phyloP scores from a whole-genome alignment of 2,888 invertebrate genomes.

The Chrysolina americana region DNA sequence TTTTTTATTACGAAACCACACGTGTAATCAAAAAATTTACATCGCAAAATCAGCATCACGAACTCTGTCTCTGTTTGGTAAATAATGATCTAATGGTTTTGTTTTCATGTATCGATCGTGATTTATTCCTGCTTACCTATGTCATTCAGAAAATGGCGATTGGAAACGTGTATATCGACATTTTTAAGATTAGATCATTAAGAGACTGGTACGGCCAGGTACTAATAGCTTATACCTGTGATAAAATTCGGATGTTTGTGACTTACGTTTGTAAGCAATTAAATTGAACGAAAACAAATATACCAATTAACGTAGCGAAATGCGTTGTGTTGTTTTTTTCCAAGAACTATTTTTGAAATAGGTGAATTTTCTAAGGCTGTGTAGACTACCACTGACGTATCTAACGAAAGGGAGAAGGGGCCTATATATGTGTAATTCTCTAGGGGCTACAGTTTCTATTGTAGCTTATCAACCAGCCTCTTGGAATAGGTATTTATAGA shows the following conservation, averaged over 20 bases:
- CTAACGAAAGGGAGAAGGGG: no score
- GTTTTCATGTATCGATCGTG: not conserved
- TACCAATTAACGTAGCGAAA: not conserved
- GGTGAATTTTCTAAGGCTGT: no score
- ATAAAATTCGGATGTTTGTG: not conserved
- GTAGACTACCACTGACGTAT: no score
- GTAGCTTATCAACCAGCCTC: no score
- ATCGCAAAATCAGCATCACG: no score
- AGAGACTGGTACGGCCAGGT: slow-evolving; percentile 14
- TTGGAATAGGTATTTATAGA: no score
- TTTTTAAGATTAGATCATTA: not conserved
- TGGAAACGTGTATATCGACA: not conserved
- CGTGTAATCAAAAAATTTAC: no score
- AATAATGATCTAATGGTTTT: not conserved
- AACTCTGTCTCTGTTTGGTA: not conserved
- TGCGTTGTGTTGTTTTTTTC: not conserved
- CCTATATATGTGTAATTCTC: no score
- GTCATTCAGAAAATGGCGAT: not conserved
- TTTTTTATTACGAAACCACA: no score
- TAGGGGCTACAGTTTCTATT: no score
- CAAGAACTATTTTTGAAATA: not conserved
- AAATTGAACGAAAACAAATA: not conserved
- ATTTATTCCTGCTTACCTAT: not conserved
- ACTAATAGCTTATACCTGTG: slow-evolving; percentile 7
- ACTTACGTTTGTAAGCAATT: not conserved